Conservation (phyloP, 2,888 invertebrate genomes). For the Myopa tessellatipennis region DNA sequence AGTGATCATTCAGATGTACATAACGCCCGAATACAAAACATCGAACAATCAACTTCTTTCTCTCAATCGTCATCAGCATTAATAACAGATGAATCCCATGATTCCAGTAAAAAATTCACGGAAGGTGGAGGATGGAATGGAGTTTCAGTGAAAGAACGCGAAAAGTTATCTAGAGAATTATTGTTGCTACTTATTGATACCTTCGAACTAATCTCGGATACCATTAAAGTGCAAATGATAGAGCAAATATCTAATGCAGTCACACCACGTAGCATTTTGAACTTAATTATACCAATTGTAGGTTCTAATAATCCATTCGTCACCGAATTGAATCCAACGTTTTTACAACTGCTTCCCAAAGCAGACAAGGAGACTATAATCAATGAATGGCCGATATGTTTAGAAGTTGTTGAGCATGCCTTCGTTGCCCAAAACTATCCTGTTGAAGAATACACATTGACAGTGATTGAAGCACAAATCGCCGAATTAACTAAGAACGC, state of each 20-base stretch:
- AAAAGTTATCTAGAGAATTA: slow-evolving; percentile 59
- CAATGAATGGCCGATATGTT: slow-evolving; percentile 65
- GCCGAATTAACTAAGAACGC: slow-evolving; percentile 60
- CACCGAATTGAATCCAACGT: slow-evolving; percentile 63
- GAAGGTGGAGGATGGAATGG: background rate
- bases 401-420: slow-evolving; percentile 60
- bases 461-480: slow-evolving; percentile 67
- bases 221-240: slow-evolving; percentile 62
- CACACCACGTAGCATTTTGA: slow-evolving; percentile 61
- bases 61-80: slow-evolving; percentile 44
- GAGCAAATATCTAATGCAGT: slow-evolving; percentile 59
- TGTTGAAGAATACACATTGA: slow-evolving; percentile 65
- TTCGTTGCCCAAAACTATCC: slow-evolving; percentile 63
- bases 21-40: slow-evolving; percentile 41
- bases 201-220: slow-evolving; percentile 60
- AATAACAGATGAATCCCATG: slow-evolving; percentile 50
- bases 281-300: slow-evolving; percentile 64
- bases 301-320: slow-evolving; percentile 63
- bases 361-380: slow-evolving; percentile 66
- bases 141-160: slow-evolving; percentile 50
- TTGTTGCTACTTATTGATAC: slow-evolving; percentile 61
- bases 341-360: slow-evolving; percentile 63
- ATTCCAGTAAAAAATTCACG: slow-evolving; percentile 53
- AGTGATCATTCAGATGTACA: slow-evolving; percentile 44
- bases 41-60: slow-evolving; percentile 42